Base-by-base conservation (phyloP, 2,888 invertebrate genomes). In the Molorchus minor region DNA sequence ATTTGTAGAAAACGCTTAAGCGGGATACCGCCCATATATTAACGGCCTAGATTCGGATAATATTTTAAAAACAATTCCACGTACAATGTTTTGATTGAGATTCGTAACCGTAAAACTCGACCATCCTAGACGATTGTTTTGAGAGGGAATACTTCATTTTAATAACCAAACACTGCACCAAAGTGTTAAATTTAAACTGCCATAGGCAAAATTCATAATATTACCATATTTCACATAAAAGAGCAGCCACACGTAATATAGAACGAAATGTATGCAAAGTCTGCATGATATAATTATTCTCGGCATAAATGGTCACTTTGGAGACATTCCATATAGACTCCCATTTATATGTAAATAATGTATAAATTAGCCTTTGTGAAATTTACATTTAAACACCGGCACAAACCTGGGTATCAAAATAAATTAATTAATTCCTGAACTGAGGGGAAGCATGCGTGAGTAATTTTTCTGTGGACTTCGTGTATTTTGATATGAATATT, bases 261-360 rank as follows among this genome's bases (percentile, higher is more conserved):
- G 38, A 49, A 49, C 38, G 49, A 38, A 70, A 72, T 71, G 59
- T 72, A 73, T 73, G 74, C 71, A 74, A 72, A 75, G 71, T 73
- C 73, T 67, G 63, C 55, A 62, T 68, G 69, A 71, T 70, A 69
- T 73, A 74, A 75, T 75, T 75, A 70, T 67, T 68, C 65, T 62
- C 64, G 68, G 52, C 59, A 74, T 73, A 71, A 75, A 73, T 72
- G 74, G 71, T 72, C 74, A 72, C 68, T 73, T 69, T 64, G 62
- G 66, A 65, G 65, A 69, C 65, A 68, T 63, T 67, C 53, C 63
- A 70, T 68, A 70, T 67, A 65, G 67, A 73, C 71, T 72, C 71
- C 73, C 72, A 74, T 75, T 75, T 75, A 74, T 71, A 75, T 75
- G 75, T 71, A 75, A 75, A 75, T 75, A 69, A 71, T 65, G 64